Base-by-base conservation (phyloP, 2,888 invertebrate genomes). In the Ecdyonurus torrentis region DNA sequence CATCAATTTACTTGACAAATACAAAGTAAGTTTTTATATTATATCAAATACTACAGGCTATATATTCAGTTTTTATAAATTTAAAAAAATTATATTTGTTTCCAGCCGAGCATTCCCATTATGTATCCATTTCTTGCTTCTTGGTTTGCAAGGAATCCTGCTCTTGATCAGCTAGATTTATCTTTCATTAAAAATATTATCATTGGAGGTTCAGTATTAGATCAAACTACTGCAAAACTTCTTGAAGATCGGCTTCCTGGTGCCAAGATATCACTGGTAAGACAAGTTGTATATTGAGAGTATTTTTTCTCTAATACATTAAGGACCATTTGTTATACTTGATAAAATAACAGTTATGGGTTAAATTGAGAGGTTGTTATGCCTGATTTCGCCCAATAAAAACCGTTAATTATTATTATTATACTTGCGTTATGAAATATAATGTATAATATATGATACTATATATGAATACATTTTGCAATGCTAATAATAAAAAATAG, bases 11-110 rank as follows among this genome's bases (percentile, higher is more conserved):
- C 2, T 63, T 19, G 18, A 25, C 7, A 63, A 53, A 7, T 63
- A 63, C 22, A 63, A 63, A 60, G 63, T 63, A 50, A 22, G 25
- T 60, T 58, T 19, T 15, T 15, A n/a, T 2, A 58, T 58, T 50
- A 50, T 50, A 50, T 50, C 7, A 7, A 50, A 10, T 50, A n/a
- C n/a, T n/a, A n/a, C n/a, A n/a, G n/a, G n/a, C n/a, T n/a, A n/a
- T n/a, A n/a, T n/a, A n/a, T n/a, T n/a, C n/a, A n/a, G n/a, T n/a
- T n/a, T n/a, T n/a, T n/a, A n/a, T n/a, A n/a, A n/a, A n/a, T n/a
- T n/a, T n/a, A n/a, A n/a, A n/a, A n/a, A n/a, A n/a, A n/a, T n/a
- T n/a, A n/a, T n/a, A n/a, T n/a, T n/a, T n/a, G n/a, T n/a, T n/a
- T n/a, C 10, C 50, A 50, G 50, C 50, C 50, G 7, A 18, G 50